Base-by-base conservation (phyloP, 1,140 invertebrate species). In the Drosophila sp. region DNA sequence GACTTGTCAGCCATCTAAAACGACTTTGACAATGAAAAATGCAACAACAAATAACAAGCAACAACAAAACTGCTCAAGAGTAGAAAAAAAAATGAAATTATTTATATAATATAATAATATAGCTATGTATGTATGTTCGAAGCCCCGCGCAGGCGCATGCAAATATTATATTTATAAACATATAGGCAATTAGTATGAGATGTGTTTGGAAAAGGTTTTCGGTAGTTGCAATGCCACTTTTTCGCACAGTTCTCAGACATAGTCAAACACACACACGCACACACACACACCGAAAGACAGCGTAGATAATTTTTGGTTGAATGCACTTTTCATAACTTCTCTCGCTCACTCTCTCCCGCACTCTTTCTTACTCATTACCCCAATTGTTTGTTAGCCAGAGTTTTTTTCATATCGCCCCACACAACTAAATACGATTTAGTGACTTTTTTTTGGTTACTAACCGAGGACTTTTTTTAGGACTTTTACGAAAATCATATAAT, bases 311-410 rank as follows among this genome's bases (percentile, higher is more conserved):
- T 77, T 80, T 80, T 87, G 70, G 84, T 87, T 89, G 80, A 87
- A 87, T 89, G 84, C 84, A 87, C 84, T 87, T 83, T 83, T 78
- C 55, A 75, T 82, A 78, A 73, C 70, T 56, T 65, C 60, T 70
- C 27, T 44, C 23, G 11, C 47, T 41, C 8, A 35, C 10, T 35
- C 44, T 25, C n/a, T 50, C n/a, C 44, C 23, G 44, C 44, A 41
- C 40, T 41, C n/a, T 41, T 41, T 41, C 40, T 27, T 10, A 27
- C 44, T 47, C 44, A 25, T 47, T 47, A 41, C n/a, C 40, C 11
- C 44, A 25, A 6, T 47, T 27, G 44, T 47, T 47, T 3, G 6
- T 47, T 27, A 27, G 7, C 44, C 25, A 23, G 17, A 17, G 41
- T 41, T 41, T 33, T 33, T 17, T 17, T 17, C 17, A 17, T 17